Evolutionary conservation across 2,888 invertebrate genomes (phyloP).

Genomic region (Eueremaeus valkanovi): DNA sequence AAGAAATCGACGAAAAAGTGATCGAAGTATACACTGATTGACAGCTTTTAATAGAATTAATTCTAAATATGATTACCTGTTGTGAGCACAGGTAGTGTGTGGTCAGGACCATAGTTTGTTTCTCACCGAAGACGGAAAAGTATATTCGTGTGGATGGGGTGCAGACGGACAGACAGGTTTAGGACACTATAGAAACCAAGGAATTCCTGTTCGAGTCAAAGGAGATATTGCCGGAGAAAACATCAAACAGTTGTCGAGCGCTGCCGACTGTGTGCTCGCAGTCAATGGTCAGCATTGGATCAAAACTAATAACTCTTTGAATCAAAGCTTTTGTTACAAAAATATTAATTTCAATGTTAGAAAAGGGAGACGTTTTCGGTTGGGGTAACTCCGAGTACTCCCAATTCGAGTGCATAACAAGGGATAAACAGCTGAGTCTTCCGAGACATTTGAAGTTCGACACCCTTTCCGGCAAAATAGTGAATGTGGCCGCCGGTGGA

Average conservation of each 20-base stretch:
- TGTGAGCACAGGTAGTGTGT: constrained; percentile 62
- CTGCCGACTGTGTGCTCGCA: constrained; percentile 82
- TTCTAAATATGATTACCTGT: neutral
- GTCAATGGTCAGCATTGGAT: constrained; percentile 63
- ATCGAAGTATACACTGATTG: constrained; percentile 45
- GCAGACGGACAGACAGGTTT: constrained; percentile 85
- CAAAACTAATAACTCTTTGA: neutral
- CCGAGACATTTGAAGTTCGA: constrained; percentile 58
- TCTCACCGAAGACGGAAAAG: constrained; percentile 70
- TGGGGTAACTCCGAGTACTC: constrained; percentile 96
- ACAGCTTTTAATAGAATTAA: neutral
- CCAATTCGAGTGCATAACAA: constrained; percentile 63
- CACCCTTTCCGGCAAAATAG: constrained; percentile 64
- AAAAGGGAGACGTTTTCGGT: constrained; percentile 85
- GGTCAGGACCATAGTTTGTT: constrained; percentile 89
- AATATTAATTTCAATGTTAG: constrained; percentile 54
- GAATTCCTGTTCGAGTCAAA: constrained; percentile 55
- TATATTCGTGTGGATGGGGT: constrained; percentile 87
- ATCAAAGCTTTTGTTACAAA: neutral
- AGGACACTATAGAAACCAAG: constrained; percentile 51
- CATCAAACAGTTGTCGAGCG: constrained; percentile 72
- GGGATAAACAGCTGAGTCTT: constrained; percentile 52
- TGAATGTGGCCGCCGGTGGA: constrained; percentile 77
- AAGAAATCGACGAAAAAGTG: constrained; percentile 56
- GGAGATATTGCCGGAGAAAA: constrained; percentile 79